Evolutionary conservation across 2,888 invertebrate genomes (phyloP).

Genomic region (Aelia acuminata): DNA sequence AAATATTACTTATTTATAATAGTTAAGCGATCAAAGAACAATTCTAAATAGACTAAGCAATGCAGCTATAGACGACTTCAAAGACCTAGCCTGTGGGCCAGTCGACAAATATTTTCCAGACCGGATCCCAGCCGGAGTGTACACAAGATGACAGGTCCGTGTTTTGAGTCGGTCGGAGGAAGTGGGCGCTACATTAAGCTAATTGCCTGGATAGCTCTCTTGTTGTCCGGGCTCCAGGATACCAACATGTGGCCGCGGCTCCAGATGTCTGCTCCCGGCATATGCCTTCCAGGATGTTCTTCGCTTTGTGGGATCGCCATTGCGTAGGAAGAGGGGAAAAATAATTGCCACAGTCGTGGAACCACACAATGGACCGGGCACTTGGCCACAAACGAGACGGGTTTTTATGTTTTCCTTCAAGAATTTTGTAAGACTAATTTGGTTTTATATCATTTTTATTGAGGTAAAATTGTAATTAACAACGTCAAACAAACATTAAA

Average conservation of each 20-base stretch:
- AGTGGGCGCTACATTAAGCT: constrained; percentile 39
- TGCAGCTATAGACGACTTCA: not conserved
- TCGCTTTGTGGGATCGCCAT: not conserved
- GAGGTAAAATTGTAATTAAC: too few relatives aligned
- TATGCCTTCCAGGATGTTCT: constrained; percentile 42
- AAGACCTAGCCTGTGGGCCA: not conserved
- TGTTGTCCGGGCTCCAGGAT: constrained; percentile 44
- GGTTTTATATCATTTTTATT: too few relatives aligned
- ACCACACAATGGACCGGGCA: not conserved
- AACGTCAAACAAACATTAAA: too few relatives aligned
- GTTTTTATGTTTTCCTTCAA: too few relatives aligned
- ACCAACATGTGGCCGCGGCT: constrained; percentile 3
- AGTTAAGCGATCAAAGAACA: not conserved
- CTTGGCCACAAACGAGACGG: too few relatives aligned
- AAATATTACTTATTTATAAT: not conserved
- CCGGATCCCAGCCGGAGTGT: not conserved
- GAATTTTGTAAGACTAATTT: too few relatives aligned
- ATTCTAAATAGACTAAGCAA: not conserved
- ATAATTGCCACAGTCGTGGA: not conserved
- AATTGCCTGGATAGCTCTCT: constrained; percentile 32
- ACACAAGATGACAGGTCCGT: constrained; percentile 26
- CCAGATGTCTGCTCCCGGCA: constrained; percentile 32
- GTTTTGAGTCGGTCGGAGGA: constrained; percentile 19
- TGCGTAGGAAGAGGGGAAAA: not conserved
- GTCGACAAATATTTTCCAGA: constrained; percentile 20